Conservation (phyloP, 2,797 vertebrate genomes). For the Semotilus atromaculatus region DNA sequence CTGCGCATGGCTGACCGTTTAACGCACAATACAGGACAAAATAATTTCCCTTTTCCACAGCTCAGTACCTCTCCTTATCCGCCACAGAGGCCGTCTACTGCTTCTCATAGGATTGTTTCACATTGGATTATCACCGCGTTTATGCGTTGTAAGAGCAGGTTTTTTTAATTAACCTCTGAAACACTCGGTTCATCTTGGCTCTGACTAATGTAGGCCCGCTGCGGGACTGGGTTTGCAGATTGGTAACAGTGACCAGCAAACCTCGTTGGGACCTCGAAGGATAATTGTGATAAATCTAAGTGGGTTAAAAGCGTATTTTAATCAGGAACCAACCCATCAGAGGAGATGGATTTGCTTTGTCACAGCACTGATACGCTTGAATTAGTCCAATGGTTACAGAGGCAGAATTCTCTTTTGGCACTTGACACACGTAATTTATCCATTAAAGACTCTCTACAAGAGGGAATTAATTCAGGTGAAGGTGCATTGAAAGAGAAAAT, state of each 20-base stretch:
- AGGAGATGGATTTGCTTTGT: conserved; percentile 71
- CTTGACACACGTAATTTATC: conserved; percentile 66
- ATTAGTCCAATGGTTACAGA: conserved; percentile 63
- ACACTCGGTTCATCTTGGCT: conserved; percentile 3
- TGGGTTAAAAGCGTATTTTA: conserved; percentile 57
- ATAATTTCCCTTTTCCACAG: conserved; percentile 31
- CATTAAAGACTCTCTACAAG: conserved; percentile 47
- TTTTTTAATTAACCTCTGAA: conserved; percentile 36
- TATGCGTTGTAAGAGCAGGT: background rate
- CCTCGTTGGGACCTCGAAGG: conserved; percentile 31
- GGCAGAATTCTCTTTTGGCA: conserved; percentile 57
- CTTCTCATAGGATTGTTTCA: conserved; percentile 12
- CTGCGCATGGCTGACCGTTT: conserved; percentile 6
- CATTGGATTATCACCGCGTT: background rate
- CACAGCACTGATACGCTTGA: conserved; percentile 63
- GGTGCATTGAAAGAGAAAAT: conserved; percentile 57
- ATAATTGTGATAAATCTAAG: conserved; percentile 72
- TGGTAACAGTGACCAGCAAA: conserved; percentile 48
- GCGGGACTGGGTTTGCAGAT: conserved; percentile 28
- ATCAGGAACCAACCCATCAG: conserved; percentile 60
- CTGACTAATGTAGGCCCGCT: conserved; percentile 16
- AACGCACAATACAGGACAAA: background rate
- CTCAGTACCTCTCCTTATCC: conserved; percentile 5
- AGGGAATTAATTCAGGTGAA: conserved; percentile 62
- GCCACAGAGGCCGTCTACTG: background rate